Percentiles rank a stretch among this genome's conserved stretches.
phyloP scores from a whole-genome alignment of 2,888 invertebrate species.

The Agrilus cyanescens region DNA sequence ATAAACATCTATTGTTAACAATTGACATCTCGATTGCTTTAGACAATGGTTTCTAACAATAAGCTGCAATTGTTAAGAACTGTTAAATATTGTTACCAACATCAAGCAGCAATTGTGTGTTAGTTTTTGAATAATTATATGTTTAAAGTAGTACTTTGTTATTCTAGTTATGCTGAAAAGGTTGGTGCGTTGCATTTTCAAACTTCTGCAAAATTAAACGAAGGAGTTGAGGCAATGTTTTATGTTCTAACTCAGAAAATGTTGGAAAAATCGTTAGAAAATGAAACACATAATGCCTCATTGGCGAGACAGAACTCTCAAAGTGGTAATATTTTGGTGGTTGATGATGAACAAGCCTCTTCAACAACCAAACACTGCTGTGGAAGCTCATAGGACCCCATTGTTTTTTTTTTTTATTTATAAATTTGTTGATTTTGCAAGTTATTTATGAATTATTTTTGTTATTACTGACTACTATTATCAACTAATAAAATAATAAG shows the following conservation, averaged over 20 bases:
- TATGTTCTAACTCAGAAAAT: constrained; percentile 69
- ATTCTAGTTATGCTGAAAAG: constrained; percentile 70
- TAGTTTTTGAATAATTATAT: not conserved
- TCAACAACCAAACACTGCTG: constrained; percentile 25
- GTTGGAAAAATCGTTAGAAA: constrained; percentile 39
- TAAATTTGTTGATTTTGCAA: not conserved
- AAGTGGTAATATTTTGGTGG: constrained; percentile 29
- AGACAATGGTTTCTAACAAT: too few relatives aligned
- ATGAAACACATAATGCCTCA: constrained; percentile 23
- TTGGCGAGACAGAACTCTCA: constrained; percentile 29
- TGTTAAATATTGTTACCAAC: not conserved
- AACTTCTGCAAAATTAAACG: constrained; percentile 86
- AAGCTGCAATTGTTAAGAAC: not conserved
- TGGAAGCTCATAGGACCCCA: constrained; percentile 19
- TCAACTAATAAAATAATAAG: not conserved
- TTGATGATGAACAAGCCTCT: constrained; percentile 28
- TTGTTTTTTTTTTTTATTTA: not conserved
- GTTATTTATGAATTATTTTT: constrained; percentile 1
- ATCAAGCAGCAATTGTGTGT: not conserved
- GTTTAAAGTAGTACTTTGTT: not conserved
- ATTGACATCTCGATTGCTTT: too few relatives aligned
- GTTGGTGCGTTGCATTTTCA: constrained; percentile 88
- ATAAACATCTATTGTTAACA: too few relatives aligned
- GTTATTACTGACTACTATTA: not conserved
- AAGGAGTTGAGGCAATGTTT: constrained; percentile 86